Evolutionary conservation across 2,888 invertebrate species (phyloP), one percentile per base, ranked within the genome.

Genomic region (Muscina levida): DNA sequence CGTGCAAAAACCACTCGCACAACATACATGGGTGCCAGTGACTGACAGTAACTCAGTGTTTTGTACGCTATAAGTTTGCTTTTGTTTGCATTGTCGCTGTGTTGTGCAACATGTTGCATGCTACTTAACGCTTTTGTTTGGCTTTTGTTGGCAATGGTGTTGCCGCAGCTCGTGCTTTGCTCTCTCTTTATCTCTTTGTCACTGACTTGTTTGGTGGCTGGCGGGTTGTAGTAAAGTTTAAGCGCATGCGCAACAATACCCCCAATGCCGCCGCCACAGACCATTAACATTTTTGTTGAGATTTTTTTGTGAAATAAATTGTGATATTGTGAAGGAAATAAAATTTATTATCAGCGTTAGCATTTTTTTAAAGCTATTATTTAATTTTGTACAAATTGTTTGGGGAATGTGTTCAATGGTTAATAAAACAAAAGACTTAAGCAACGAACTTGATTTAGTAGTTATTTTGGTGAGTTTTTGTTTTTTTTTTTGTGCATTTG

Each of bases 341-440:
- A 74, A 77, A 77, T 75, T 81, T 81, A 77, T 72, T 75, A 74
- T 56, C 53, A 56, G 13, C 57, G 24, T 66, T 57, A 44, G 42
- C 59, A 59, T 17, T 66, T 67, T n/a, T 80, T 74, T 57, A 80
- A 71, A 77, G 56, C 62, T 71, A 72, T 77, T 74, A 81, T 81
- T 81, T 77, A 62, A 77, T 77, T 81, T 75, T 77, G 57, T 68
- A 81, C 77, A 81, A 81, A 81, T 81, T 81, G 74, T 81, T 81
- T 42, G 37, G 11, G 15, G 10, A 37, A 11, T 37, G 51, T 51
- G 17, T 44, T 65, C 1, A 4, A 13, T 2, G 8, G 31, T 8
- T 5, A 31, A 31, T 31, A 22, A 42, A 66, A 75, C 59, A 44
- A 72, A 72, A 67, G 67, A 81, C 15, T 72, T 75, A 72, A 62